Percentiles rank a stretch among this genome's conserved stretches.
These are phyloP conservation scores for Xylota segnis DNA, from an alignment of 2,888 invertebrate species.

Conservation along the genomic window DNA sequence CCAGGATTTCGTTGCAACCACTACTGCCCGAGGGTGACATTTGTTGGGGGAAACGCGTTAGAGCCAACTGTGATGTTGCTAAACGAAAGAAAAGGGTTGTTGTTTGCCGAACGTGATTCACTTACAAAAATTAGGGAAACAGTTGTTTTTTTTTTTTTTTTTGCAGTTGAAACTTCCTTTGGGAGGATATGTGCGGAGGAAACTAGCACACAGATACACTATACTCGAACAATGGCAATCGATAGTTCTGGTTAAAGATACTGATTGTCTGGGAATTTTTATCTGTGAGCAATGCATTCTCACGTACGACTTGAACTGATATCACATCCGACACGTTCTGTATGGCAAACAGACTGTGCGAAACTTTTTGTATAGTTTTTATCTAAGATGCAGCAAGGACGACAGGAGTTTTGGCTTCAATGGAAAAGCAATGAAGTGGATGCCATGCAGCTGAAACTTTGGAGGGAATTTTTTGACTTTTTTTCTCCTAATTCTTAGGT, in stretches of 20 bases:
- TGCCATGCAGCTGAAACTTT: not conserved
- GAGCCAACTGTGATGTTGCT: not conserved
- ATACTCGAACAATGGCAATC: slow-evolving; percentile 18
- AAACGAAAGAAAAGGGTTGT: not conserved
- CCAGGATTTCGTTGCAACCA: not conserved
- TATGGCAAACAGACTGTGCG: slow-evolving; percentile 35
- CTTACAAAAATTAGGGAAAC: slow-evolving; percentile 23
- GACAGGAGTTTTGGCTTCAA: not conserved
- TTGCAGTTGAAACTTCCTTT: not conserved
- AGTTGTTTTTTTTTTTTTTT: slow-evolving; percentile 11
- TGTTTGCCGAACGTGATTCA: slow-evolving; percentile 34
- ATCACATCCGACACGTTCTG: slow-evolving; percentile 32
- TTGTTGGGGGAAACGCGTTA: not conserved
- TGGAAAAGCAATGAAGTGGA: not conserved
- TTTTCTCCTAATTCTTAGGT: not conserved
- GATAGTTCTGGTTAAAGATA: slow-evolving; percentile 4
- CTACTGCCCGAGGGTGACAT: not conserved
- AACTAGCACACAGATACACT: not conserved
- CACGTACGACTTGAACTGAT: slow-evolving; percentile 38
- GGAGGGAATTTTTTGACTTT: not conserved
- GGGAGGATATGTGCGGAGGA: not conserved
- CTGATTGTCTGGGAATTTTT: slow-evolving; percentile 19
- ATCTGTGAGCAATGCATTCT: slow-evolving; percentile 11
- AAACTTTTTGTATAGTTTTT: not conserved
- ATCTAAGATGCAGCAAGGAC: not conserved